A percentile compares a stretch with the other conserved stretches of the same genome.
phyloP scores from a whole-genome alignment of 2,113 vertebrate genomes.

The Carettochelys insculpta region DNA sequence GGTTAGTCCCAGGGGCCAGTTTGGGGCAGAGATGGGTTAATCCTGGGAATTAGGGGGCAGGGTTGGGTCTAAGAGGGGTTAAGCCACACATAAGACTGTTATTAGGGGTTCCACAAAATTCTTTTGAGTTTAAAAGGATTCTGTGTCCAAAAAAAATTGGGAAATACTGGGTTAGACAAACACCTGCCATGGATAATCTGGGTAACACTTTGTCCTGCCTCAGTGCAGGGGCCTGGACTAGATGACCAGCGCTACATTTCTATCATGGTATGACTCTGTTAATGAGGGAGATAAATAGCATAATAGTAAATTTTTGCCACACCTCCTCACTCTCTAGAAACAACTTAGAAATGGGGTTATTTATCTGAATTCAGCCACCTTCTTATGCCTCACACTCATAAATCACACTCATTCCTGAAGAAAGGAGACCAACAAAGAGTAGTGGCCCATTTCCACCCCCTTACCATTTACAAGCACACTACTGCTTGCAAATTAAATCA shows the following conservation, averaged over 20 bases:
- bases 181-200: background rate
- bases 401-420: background rate
- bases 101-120: too few species aligned
- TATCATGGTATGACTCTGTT: background rate
- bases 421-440: background rate
- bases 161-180: too few species aligned
- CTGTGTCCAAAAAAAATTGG: too few species aligned
- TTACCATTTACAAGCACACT: background rate
- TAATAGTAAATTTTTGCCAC: conserved; percentile 38
- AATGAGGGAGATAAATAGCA: conserved; percentile 41
- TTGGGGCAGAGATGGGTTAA: too few species aligned
- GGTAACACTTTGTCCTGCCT: background rate
- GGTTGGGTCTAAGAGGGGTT: too few species aligned
- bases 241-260: background rate
- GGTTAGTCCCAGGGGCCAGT: too few species aligned
- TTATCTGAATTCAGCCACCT: conserved; percentile 32
- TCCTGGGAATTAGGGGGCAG: too few species aligned
- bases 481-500: background rate
- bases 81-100: too few species aligned
- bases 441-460: background rate
- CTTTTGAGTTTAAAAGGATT: too few species aligned
- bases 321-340: conserved; percentile 47
- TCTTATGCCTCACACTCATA: background rate
- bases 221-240: too few species aligned
- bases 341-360: conserved; percentile 36